Conservation (phyloP, 2,888 invertebrate genomes). For the Polymixis flavicincta region DNA sequence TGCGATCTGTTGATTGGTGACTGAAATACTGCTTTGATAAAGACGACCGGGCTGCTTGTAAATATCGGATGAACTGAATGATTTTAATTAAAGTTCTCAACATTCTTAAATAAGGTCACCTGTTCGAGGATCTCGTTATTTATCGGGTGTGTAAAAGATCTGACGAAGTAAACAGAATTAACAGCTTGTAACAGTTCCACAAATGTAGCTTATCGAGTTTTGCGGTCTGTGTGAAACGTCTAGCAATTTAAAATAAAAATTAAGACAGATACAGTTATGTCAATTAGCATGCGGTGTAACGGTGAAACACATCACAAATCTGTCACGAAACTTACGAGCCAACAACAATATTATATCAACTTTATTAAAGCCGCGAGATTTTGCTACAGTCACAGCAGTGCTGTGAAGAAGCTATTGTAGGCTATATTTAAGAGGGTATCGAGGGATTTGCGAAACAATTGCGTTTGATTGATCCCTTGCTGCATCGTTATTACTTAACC, state of each 20-base stretch:
- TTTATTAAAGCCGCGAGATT: constrained; percentile 64
- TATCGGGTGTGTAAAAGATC: constrained; percentile 17
- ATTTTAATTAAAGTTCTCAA: constrained; percentile 51
- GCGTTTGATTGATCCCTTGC: no score
- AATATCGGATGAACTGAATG: constrained; percentile 37
- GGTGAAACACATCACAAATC: constrained; percentile 71
- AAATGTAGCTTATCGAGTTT: constrained; percentile 50
- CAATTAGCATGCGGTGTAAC: constrained; percentile 74
- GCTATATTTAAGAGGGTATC: background rate
- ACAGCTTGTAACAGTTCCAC: constrained; percentile 35
- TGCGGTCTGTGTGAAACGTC: constrained; percentile 46
- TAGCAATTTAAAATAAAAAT: constrained; percentile 59
- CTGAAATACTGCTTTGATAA: constrained; percentile 58
- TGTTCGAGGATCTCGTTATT: constrained; percentile 38
- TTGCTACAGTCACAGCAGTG: constrained; percentile 26
- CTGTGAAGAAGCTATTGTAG: constrained; percentile 15
- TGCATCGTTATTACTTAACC: no score
- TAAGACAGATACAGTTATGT: constrained; percentile 69
- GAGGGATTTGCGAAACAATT: no score
- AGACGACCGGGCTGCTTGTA: constrained; percentile 38
- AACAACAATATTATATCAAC: constrained; percentile 76
- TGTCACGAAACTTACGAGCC: constrained; percentile 69
- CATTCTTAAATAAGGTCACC: constrained; percentile 37
- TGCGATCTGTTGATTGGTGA: constrained; percentile 60
- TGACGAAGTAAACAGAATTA: constrained; percentile 11